Evolutionary conservation across 2,797 vertebrate genomes (phyloP), one percentile per base, ranked within the genome.

Genomic region (Acanthiza pusilla): DNA sequence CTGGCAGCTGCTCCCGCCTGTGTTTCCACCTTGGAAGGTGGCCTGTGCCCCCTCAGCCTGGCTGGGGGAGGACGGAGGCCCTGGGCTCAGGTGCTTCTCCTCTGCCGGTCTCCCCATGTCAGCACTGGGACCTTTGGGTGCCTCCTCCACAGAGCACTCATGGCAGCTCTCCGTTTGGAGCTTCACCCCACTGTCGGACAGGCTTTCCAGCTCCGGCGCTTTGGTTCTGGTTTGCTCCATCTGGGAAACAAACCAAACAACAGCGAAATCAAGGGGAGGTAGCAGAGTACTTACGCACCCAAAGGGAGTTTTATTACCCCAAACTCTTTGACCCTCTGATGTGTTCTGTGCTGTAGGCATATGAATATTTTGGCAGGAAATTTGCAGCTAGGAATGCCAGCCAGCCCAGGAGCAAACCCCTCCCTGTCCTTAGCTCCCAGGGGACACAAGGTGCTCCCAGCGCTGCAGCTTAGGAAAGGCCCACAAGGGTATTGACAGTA

Each of bases 211-310:
- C 61, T 92, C 80, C 1, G 11, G 34, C 0, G 30, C 72, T 93
- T 79, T 77, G 29, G 72, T 58, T 26, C 62, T 29, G 27, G 81
- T 55, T 12, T 88, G 82, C 11, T 89, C 84, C 76, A 61, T 20
- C 96, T 97, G 76, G 22, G 66, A 91, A 91, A 63, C 3, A 88
- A 86, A 70, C 7, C 19, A 77, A 53, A 60, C 27, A 53, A 60
- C 27, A 38, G 5, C 3, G n/a, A 70, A 68, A 81, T 51, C 54
- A 29, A 30, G 30, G 43, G n/a, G 10, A 75, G 25, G 7, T 5
- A 17, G 3, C 5, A 5, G 25, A n/a, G 8, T 10, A 55, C 16
- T 16, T 9, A 22, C 9, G 9, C 34, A 30, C 26, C 32, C 25
- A 74, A 80, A 87, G 0, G 1, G 36, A n/a, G 10, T 20, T 38